Evolutionary conservation across 64 coral and sea anemone species (phyloP), one percentile per base, ranked within the genome.

Genomic region (Actinia equina): DNA sequence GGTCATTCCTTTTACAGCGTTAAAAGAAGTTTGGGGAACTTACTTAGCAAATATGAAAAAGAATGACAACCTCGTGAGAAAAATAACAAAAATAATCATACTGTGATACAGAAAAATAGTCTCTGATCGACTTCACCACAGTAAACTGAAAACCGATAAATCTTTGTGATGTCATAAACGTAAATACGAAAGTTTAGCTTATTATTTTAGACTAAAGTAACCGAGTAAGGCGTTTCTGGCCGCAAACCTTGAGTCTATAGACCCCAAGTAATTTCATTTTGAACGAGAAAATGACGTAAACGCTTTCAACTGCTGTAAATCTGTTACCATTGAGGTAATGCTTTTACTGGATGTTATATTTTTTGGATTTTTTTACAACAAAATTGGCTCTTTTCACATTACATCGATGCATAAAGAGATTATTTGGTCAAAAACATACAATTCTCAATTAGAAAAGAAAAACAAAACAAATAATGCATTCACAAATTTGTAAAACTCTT

Each of bases 311-410:
- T 69, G 63, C 63, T 23, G 63, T 69, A 74, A 74, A 74, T 74
- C 12, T 74, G 42, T 15, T 74, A 16, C 25, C 7, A 26, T 25
- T 10, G 26, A 30, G 69, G 69, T 74, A 74, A 74, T 74, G 69
- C 13, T 81, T 81, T 81, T 81, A 81, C 44, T 81, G 6, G 78
- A 52, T 19, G 19, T 49, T 37, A 49, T 19, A 37, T 81, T 81
- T 81, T 81, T 81, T 22, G 43, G 19, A 22, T 52, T 81, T 81
- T 81, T 81, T 81, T 81, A 81, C 78, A 81, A 44, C 78, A 81
- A 81, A 81, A 81, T 81, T 74, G n/a, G 43, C 41, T 27, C 7
- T 43, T 78, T 81, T 17, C n/a, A 52, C 43, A 37, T 44, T 81
- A 81, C 42, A 22, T 46, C 78, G 44, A 44, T 49, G 43, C 42